phyloP scores from a whole-genome alignment of 2,888 invertebrate species.

The Gonocerus acuteangulatus region DNA sequence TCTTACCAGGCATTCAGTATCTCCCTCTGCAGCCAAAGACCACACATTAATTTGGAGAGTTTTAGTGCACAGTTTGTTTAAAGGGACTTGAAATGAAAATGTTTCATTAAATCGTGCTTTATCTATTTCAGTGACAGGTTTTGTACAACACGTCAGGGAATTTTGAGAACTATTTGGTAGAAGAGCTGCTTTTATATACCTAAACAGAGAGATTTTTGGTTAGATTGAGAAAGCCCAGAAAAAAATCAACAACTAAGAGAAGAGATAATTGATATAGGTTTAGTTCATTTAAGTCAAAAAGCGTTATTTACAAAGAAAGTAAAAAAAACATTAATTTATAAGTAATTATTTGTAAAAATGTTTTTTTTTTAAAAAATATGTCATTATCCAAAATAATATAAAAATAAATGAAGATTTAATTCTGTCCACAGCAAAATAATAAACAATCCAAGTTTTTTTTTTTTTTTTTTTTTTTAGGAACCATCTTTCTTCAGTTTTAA shows the following conservation, averaged over 20 bases:
- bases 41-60: conserved; percentile 86
- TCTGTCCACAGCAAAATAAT: too few relatives aligned
- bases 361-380: too few relatives aligned
- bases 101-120: conserved; percentile 71
- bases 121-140: conserved; percentile 59
- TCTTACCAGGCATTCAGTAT: conserved; percentile 81
- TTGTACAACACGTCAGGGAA: conserved; percentile 57
- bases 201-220: conserved; percentile 43
- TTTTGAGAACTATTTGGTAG: conserved; percentile 54
- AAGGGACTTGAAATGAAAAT: conserved; percentile 65
- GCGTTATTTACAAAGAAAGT: not conserved
- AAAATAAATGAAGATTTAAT: too few relatives aligned
- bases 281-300: too few relatives aligned
- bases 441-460: too few relatives aligned
- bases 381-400: too few relatives aligned
- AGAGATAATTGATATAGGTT: too few relatives aligned
- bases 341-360: too few relatives aligned
- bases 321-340: not conserved
- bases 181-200: conserved; percentile 69
- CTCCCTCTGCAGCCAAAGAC: conserved; percentile 54
- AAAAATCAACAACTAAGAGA: too few relatives aligned
- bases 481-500: too few relatives aligned
- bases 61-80: conserved; percentile 73
- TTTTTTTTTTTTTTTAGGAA: too few relatives aligned
- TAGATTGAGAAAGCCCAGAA: not conserved